Percentiles rank a stretch among this genome's conserved stretches.
Evolutionary conservation across 64 coral and sea anemone species (phyloP).

Genomic region (Trachythela sp.): DNA sequence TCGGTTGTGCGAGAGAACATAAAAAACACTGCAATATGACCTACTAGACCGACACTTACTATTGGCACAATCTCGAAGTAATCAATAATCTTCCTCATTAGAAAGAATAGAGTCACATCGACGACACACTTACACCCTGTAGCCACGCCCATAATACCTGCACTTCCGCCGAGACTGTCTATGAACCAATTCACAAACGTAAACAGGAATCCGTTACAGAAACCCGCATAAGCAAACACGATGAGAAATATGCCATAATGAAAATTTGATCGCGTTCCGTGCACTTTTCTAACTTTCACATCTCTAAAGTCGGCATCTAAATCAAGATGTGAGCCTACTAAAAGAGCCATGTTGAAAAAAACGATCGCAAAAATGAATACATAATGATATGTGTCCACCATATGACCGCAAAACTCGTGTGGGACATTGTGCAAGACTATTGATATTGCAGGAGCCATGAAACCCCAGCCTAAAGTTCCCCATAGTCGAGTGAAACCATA

Average conservation of each 20-base stretch:
- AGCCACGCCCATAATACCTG: not conserved
- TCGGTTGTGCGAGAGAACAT: not conserved
- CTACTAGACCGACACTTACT: not conserved
- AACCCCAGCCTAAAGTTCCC: constrained; percentile 7
- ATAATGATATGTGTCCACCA: constrained; percentile 9
- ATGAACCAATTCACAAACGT: constrained; percentile 2
- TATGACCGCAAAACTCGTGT: not conserved
- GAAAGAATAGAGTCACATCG: not conserved
- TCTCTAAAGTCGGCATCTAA: not conserved
- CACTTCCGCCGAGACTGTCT: not conserved
- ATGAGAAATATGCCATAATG: constrained; percentile 11
- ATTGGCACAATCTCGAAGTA: not conserved
- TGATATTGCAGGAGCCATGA: not conserved
- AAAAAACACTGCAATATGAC: not conserved
- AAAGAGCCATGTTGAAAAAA: not conserved
- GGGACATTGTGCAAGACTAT: not conserved
- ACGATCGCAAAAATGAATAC: not conserved
- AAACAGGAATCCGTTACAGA: constrained; percentile 12
- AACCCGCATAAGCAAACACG: not conserved
- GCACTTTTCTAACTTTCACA: not conserved
- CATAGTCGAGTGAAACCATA: not conserved
- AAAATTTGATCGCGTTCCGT: not conserved
- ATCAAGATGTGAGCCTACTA: not conserved
- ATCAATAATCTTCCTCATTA: not conserved
- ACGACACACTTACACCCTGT: not conserved